These are phyloP conservation scores for Albula glossodonta DNA, from an alignment of 2,113 vertebrate genomes.

Conservation along the genomic window DNA sequence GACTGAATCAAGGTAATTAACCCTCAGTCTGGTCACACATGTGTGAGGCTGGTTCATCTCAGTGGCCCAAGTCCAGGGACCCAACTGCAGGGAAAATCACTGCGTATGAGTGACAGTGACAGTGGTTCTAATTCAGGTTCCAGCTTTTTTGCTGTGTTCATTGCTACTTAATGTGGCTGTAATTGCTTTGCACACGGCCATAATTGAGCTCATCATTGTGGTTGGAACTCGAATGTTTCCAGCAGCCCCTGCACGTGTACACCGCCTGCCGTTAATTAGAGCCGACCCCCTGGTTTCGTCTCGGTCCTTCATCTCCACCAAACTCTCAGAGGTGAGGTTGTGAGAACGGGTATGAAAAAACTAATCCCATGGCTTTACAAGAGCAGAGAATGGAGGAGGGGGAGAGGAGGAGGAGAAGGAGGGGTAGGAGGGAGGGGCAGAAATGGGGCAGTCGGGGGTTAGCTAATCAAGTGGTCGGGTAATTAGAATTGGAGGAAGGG, in stretches of 20 bases:
- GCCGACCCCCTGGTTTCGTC: conserved; percentile 26
- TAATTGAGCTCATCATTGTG: not conserved
- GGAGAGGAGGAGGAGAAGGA: conserved; percentile 21
- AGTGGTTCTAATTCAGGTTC: not conserved
- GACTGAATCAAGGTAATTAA: conserved; percentile 8
- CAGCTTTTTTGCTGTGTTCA: not conserved
- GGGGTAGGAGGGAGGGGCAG: conserved; percentile 28
- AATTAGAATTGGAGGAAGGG: conserved; percentile 8
- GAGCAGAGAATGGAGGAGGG: conserved; percentile 34
- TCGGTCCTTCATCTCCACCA: conserved; percentile 3
- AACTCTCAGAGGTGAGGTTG: conserved; percentile 35
- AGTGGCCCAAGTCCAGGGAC: not conserved
- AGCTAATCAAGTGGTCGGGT: conserved; percentile 13
- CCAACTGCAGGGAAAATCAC: not conserved
- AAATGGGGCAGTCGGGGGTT: not conserved
- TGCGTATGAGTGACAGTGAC: not conserved
- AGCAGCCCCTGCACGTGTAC: conserved; percentile 30
- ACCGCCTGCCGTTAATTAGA: conserved; percentile 39
- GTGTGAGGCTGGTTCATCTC: not conserved
- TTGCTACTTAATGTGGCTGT: not conserved
- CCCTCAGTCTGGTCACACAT: not conserved
- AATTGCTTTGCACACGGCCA: not conserved
- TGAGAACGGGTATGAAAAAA: conserved; percentile 62
- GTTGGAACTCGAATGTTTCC: conserved; percentile 6
- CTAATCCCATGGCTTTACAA: conserved; percentile 63